Evolutionary conservation across 2,888 invertebrate species (phyloP), one percentile per base, ranked within the genome.

Genomic region (Cyclophora albipunctata): DNA sequence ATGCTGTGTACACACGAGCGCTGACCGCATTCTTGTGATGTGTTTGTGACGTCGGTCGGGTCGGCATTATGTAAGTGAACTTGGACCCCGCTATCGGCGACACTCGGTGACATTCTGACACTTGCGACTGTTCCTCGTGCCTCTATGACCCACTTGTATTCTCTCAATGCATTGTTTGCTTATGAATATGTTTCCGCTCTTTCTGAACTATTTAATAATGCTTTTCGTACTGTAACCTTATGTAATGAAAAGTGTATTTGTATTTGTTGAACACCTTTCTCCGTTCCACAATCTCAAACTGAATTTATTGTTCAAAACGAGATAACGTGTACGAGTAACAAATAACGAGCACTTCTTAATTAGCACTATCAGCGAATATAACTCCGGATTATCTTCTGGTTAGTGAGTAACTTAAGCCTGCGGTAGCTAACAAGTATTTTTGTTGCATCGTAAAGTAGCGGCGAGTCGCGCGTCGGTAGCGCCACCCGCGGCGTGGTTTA

Each of bases 401-500:
- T 37, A 5, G 37, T 5, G 55, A 51, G 63, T 63, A 66, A 69
- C 62, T 61, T 58, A 59, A 55, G 50, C 59, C 52, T 54, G 60
- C 66, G 57, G 71, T 71, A 69, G 70, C 69, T 55, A 62, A 52
- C 54, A 52, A 50, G 54, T 50, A 52, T 55, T 55, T 55, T 55
- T 75, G 74, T 77, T 67, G 70, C 59, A 65, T 76, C 79, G 76
- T 83, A 81, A 84, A 82, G 69, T 69, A 67, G 59, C 50, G 47
- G 55, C 51, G 48, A 51, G 51, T 47, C 51, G 56, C 56, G 70
- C 72, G 72, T 62, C 76, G 71, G 80, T 79, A 81, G 81, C 82
- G 79, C 83, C 84, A 78, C 84, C 85, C 84, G 84, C 72, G 57
- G 85, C 67, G 84, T 81, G 69, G 73, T 86, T 86, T 83, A 84